phyloP scores from a whole-genome alignment of 2,113 vertebrate genomes.

The Isichthys henryi region DNA sequence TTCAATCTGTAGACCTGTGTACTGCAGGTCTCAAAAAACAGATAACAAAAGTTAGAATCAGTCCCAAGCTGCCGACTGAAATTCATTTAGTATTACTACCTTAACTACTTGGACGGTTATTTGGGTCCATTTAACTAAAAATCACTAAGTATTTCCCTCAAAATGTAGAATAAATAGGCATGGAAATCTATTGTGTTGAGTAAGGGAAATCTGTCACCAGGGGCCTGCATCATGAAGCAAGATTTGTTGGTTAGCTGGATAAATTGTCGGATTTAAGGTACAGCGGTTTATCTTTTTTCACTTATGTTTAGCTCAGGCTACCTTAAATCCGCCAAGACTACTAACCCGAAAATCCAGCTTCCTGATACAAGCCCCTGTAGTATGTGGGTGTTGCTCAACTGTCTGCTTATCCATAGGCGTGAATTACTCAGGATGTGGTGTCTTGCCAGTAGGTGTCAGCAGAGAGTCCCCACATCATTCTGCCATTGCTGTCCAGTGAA shows the following conservation, averaged over 20 bases:
- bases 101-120: background rate
- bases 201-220: background rate
- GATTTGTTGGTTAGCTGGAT: background rate
- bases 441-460: constrained; percentile 8
- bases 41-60: background rate
- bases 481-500: background rate
- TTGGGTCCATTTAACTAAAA: background rate
- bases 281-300: background rate
- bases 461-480: background rate
- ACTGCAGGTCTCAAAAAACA: background rate
- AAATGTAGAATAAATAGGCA: background rate
- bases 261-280: background rate
- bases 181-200: background rate
- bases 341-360: background rate
- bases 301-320: background rate
- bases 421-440: background rate
- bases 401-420: background rate
- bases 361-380: background rate
- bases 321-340: background rate
- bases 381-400: background rate
- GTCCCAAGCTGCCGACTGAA: background rate
- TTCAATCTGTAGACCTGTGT: background rate
- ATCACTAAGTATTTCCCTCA: background rate
- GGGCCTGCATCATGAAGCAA: background rate
- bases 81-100: background rate